Base-by-base conservation (phyloP, 1,140 invertebrate genomes). In the Drosophila sproati region DNA sequence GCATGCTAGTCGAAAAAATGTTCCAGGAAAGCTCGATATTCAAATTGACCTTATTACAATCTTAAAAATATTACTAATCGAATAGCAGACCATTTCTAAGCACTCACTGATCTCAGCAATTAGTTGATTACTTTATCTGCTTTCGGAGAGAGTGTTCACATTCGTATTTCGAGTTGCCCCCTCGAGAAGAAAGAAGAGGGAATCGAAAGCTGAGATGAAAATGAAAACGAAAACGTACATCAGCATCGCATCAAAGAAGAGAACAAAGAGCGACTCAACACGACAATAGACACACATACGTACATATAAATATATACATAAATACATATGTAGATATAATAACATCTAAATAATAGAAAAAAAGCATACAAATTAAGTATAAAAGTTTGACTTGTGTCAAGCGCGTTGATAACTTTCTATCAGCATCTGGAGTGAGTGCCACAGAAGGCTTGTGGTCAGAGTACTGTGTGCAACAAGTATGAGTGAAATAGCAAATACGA, bases 321-420 rank as follows among this genome's bases (percentile, higher is more conserved):
- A 20, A 20, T n/a, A 43, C 3, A 43, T 43, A n/a, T 4, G 6
- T n/a, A n/a, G 39, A 20, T 20, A 20, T 20, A 20, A 20, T 20
- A 20, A 20, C 20, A 20, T 20, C 20, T 20, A 20, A 68, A 68
- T 59, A 51, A 41, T 51, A 70, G 28, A 37, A 45, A 70, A 71
- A 54, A 34, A 47, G 43, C 20, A 34, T 48, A 63, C 57, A 74
- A 80, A 73, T 85, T 77, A 80, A 73, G 80, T 85, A 80, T 68
- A 85, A 66, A 82, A 82, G 82, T 77, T 82, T 82, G 80, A 61
- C 57, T 37, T 78, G 72, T 78, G 72, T 50, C 64, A 69, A 76
- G 57, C 50, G 68, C 56, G 57, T 43, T 57, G 41, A 41, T 45
- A 68, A 80, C 83, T 86, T 86, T 87, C 83, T 78, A 50, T 61